Evolutionary conservation across 53 echinoderm and acorn worm species (phyloP), one percentile per base, ranked within the genome.

Genomic region (Pentamera pediparva): DNA sequence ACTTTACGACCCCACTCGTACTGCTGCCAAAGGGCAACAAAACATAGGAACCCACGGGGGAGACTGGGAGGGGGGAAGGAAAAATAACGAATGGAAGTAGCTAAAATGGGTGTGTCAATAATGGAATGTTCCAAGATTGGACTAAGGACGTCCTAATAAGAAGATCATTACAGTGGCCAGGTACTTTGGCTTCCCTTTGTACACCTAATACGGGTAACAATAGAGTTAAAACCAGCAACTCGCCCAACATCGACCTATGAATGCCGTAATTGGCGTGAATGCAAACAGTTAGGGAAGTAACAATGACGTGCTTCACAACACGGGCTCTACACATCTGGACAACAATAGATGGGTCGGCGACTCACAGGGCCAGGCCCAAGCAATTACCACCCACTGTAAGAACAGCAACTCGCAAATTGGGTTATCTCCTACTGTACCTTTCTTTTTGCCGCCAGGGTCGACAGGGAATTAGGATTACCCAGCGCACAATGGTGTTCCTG

Each of bases 341-440:
- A 7, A 51, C 54, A 72, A 72, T 54, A 29, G 52, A 52, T n/a
- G n/a, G 54, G 55, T 51, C 73, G 73, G 73, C 54, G 27, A 53
- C 53, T 53, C 73, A 33, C 11, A 72, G 73, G 73, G 48, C 19
- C 4, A 53, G 29, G 34, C 9, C 33, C 29, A n/a, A 50, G 18
- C 73, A 72, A 72, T 72, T 53, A 53, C 50, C 55, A 51, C 35
- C 52, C 34, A 29, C 28, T n/a, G n/a, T n/a, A n/a, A n/a, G n/a
- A n/a, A n/a, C n/a, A n/a, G n/a, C 58, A 84, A 32, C 53, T 39
- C 84, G 72, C 84, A 84, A 84, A 84, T 78, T 78, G 84, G 84
- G 73, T 84, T 78, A 61, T 84, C 78, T 78, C 54, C 61, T 52
- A 40, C 69, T 73, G 70, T 61, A 51, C 61, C 78, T 84, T 84